Percentiles rank a stretch among this genome's conserved stretches.
Evolutionary conservation across 1,140 invertebrate species (phyloP).

Genomic region (Galendromus occidentalis): DNA sequence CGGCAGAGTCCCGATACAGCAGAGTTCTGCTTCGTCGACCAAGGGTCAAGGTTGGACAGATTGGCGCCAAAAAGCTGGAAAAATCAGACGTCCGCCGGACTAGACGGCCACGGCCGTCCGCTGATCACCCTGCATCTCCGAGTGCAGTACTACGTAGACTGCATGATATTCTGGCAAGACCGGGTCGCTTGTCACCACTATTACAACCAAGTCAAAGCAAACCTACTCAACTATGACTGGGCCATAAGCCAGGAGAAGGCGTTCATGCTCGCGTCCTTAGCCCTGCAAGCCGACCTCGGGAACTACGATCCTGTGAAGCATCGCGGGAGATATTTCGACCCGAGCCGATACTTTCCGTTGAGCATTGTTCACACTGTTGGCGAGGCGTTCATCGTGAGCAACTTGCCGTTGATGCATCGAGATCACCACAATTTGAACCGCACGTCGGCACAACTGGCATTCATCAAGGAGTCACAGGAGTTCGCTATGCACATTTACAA

Average conservation of each 20-base stretch:
- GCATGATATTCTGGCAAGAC: conserved; percentile 47
- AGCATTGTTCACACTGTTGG: conserved; percentile 36
- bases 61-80: conserved; percentile 88
- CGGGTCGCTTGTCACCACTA: conserved; percentile 73
- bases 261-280: conserved; percentile 58
- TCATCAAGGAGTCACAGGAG: conserved; percentile 65
- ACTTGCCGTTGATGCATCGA: conserved; percentile 40
- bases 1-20: conserved; percentile 46
- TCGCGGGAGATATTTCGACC: conserved; percentile 36
- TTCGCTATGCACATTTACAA: conserved; percentile 57
- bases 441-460: conserved; percentile 56
- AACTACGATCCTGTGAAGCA: conserved; percentile 36
- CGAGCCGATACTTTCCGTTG: conserved; percentile 52
- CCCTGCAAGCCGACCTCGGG: conserved; percentile 73
- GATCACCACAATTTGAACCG: conserved; percentile 52
- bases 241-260: conserved; percentile 41
- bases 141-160: conserved; percentile 82
- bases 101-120: conserved; percentile 68
- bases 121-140: conserved; percentile 72
- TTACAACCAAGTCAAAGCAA: conserved; percentile 75
- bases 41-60: conserved; percentile 80
- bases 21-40: conserved; percentile 53
- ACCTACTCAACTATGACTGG: conserved; percentile 40
- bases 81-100: conserved; percentile 72
- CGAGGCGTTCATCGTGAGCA: conserved; percentile 35